Base-by-base conservation (phyloP, 2,888 invertebrate species). In the Globia sparganii region DNA sequence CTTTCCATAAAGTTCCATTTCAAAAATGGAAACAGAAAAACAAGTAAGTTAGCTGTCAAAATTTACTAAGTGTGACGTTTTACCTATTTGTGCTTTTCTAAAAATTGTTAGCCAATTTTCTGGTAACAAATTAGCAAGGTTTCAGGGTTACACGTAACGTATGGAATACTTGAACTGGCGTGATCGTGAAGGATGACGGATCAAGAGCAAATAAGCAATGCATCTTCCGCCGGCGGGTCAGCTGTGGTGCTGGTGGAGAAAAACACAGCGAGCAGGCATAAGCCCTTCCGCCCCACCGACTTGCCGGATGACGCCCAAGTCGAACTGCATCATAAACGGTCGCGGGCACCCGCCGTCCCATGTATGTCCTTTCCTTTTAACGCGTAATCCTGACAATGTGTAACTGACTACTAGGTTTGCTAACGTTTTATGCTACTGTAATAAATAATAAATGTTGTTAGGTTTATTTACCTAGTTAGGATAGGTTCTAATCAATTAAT, bases 41-140 rank as follows among this genome's bases (percentile, higher is more conserved):
- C 90, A 93, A 93, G 83, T 90, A 94, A 93, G 80, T 87, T 88
- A 87, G 73, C 84, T 93, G 96, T 95, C 96, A 95, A 96, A 96
- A 94, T 95, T 91, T 91, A 89, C 89, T 91, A 90, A 91, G 90
- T 90, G 93, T 95, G 95, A 95, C 95, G 90, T 94, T 93, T 94
- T 88, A 90, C 88, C 88, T 89, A 90, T 91, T 89, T 92, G 90
- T 92, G 92, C 87, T 91, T 92, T 92, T 91, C 84, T 86, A 93
- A 90, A 92, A 94, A 93, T 91, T 91, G 90, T 91, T 90, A 88
- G 87, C 89, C 90, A 88, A 86, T 91, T 91, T 90, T 89, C 87
- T 91, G 90, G 91, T 92, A 88, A 91, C 88, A 94, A 93, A 93
- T 93, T 92, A 88, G 90, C 89, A 90, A 91, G 88, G 89, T 90